Evolutionary conservation across 2,797 vertebrate genomes (phyloP), one percentile per base, ranked within the genome.

Genomic region (Novumbra hubbsi): DNA sequence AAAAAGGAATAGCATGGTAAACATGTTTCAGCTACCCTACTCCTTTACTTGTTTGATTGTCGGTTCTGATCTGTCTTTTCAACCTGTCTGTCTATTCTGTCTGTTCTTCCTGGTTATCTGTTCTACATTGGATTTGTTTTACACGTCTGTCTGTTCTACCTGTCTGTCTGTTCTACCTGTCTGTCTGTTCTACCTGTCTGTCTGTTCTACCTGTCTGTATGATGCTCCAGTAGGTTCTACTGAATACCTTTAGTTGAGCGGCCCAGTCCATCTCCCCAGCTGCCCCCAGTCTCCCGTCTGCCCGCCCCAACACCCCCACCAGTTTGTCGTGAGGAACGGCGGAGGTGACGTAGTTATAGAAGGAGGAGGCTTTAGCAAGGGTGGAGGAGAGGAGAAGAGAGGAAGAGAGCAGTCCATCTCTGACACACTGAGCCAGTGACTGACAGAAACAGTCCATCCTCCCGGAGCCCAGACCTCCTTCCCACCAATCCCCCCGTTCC

Each of bases 281-380:
- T 5, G 78, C 80, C 74, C 86, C 88, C 68, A 74, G 69, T 34
- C 79, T 82, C 30, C 81, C 83, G 16, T 57, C 68, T 55, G 60
- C 75, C 72, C 83, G 85, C 16, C 91, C 90, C 68, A 94, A 93
- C 72, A 94, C 91, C 80, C 93, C 92, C 68, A 83, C 87, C 19
- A 95, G 92, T 80, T 95, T 95, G 83, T 95, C 94, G 48, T 88
- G 84, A 15, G 93, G 91, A 38, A 95, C 94, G 19, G 92, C 92
- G 15, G 92, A 90, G 73, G 90, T 92, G 71, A 95, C 89, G 80
- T 94, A 94, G 81, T 92, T 93, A 81, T 93, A 94, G 74, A 95
- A 93, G 80, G 82, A 89, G 12, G 92, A 90, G 3, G 92, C 92
- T 78, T 94, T 94, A 78, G 88, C 84, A 82, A 95, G 79, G 0